Percentiles rank a stretch among this genome's conserved stretches.
phyloP scores from a whole-genome alignment of 2,113 vertebrate genomes.

The Tetrao urogallus region DNA sequence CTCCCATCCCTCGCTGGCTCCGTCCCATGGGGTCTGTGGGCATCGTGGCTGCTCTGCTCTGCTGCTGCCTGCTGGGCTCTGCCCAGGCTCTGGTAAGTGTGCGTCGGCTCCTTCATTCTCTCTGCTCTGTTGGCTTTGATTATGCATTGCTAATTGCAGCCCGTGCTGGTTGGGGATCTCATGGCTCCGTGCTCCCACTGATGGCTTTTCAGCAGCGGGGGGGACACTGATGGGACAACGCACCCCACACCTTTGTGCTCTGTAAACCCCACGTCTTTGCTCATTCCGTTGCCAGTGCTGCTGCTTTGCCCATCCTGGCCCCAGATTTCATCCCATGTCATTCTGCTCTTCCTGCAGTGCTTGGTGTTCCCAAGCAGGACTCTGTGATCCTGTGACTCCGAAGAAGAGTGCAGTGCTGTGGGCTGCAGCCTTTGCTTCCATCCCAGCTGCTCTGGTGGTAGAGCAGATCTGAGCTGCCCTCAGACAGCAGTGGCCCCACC shows the following conservation, averaged over 20 bases:
- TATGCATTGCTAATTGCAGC: background rate
- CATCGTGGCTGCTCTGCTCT: background rate
- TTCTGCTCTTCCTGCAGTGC: background rate
- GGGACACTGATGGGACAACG: rapidly evolving
- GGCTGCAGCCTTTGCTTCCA: background rate
- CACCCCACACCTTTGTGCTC: background rate
- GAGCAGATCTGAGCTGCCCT: background rate
- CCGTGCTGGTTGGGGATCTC: rapidly evolving
- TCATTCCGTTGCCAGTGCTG: background rate
- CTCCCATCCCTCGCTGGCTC: background rate
- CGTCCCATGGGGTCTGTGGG: background rate
- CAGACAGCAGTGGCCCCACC: background rate
- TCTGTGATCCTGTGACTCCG: background rate
- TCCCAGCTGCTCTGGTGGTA: background rate
- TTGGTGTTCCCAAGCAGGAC: background rate
- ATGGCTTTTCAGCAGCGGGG: background rate
- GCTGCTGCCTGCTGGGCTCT: conserved; percentile 42
- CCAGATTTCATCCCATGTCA: background rate
- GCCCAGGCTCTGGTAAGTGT: conserved; percentile 59
- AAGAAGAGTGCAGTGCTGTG: background rate
- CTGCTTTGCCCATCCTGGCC: background rate
- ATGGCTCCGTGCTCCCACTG: background rate
- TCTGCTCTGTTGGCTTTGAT: background rate
- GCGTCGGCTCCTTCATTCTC: rapidly evolving
- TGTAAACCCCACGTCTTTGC: too few relatives aligned